Evolutionary conservation across 1,140 invertebrate genomes (phyloP).

Genomic region (Nasonia vitripennis): DNA sequence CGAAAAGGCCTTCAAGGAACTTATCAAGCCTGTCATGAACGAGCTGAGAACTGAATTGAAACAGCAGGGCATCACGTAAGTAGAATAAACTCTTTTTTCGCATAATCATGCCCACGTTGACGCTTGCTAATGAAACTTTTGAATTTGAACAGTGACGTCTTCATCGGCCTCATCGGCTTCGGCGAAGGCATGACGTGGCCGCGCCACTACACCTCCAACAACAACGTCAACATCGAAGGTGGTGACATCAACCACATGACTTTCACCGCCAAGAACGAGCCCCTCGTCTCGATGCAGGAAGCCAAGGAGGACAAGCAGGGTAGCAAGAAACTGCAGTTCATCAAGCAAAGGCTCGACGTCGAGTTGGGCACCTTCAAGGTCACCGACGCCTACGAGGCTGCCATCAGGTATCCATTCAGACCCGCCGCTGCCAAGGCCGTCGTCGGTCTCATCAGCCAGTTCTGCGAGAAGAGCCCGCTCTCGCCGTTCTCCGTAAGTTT

Average conservation of each 20-base stretch:
- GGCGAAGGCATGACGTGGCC: slow-evolving; percentile 76
- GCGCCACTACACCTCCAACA: slow-evolving; percentile 76
- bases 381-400: slow-evolving; percentile 76
- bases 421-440: slow-evolving; percentile 78
- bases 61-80: slow-evolving; percentile 77
- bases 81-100: slow-evolving; percentile 31
- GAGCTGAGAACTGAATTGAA: slow-evolving; percentile 73
- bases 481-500: slow-evolving; percentile 67
- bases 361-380: slow-evolving; percentile 68
- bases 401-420: slow-evolving; percentile 79
- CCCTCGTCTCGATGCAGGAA: slow-evolving; percentile 63
- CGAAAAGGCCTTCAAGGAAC: slow-evolving; percentile 73
- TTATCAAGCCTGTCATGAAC: slow-evolving; percentile 70
- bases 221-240: slow-evolving; percentile 76
- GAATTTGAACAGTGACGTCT: slow-evolving; percentile 73
- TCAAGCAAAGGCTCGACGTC: slow-evolving; percentile 64
- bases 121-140: slow-evolving; percentile 18
- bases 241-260: slow-evolving; percentile 76
- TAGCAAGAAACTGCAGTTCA: slow-evolving; percentile 58
- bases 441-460: slow-evolving; percentile 71
- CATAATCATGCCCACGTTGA: neutral
- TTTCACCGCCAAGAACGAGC: slow-evolving; percentile 61
- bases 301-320: slow-evolving; percentile 58
- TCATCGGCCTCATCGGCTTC: slow-evolving; percentile 77
- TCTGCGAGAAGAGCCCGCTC: slow-evolving; percentile 69